Evolutionary conservation across 1,140 invertebrate genomes (phyloP), one percentile per base, ranked within the genome.

Genomic region (Battus philenor): DNA sequence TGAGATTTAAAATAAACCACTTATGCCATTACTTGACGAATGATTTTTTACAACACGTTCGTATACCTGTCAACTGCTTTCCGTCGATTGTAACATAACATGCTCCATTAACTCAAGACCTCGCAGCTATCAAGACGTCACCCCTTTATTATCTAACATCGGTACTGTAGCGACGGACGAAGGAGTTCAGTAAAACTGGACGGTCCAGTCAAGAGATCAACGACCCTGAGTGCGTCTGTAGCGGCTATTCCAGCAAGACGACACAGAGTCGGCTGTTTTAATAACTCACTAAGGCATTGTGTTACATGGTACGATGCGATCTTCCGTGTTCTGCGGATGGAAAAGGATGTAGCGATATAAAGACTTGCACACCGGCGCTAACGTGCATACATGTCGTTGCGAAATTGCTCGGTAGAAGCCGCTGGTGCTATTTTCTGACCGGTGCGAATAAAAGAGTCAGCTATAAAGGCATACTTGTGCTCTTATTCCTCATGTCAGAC

Each of bases 241-340:
- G 16, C 16, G 33, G 18, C 18, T 20, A 6, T 6, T 41, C 38
- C 38, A 41, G 24, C 22, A 41, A 41, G 38, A 41, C 38, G 38
- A 41, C 38, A 41, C 38, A 29, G 38, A 15, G 38, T 27, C 38
- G 38, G 38, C 24, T 27, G 38, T 41, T 41, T 41, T 41, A 41
- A 41, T 41, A 41, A 41, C 38, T 41, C 38, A 41, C 38, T 41
- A 41, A 36, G 17, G 17, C 38, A 41, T 41, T 41, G 38, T 41
- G 38, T 41, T 41, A 41, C 38, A 29, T 41, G 17, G 38, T 27
- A 24, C 24, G 24, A 41, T 41, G 38, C 24, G 24, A 41, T 41
- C 38, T 41, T 41, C 38, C 38, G 38, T 41, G 38, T 41, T 36
- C 15, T 29, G 38, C 38, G 26, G 38, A 41, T 26, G 16, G 38